Evolutionary conservation across 2,113 vertebrate species (phyloP), one percentile per base, ranked within the genome.

Genomic region (Lophura nycthemera): DNA sequence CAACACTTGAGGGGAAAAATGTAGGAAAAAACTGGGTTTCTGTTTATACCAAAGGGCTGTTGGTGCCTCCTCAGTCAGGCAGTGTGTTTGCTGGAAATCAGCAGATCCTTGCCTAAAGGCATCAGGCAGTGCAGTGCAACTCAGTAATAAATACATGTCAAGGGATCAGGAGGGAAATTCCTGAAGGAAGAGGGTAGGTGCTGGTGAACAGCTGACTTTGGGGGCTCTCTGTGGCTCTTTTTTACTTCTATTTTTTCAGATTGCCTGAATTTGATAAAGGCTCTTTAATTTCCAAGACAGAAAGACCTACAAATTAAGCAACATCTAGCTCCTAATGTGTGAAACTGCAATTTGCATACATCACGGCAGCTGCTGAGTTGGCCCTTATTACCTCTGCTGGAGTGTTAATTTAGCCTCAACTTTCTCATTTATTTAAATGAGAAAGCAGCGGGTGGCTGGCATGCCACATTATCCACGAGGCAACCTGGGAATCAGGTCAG

Each of bases 401-500:
- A 94, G 94, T 92, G 95, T 90, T 97, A 97, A 97, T 97, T 96
- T 95, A 94, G 91, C 94, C 78, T 78, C 86, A 95, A 92, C 92
- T 96, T 97, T 94, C 92, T 93, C 95, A 96, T 96, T 96, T 93
- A 95, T 95, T 96, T 94, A 96, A 96, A 96, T 96, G 96, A 92
- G 92, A 96, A 96, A 92, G 77, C 94, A 95, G 90, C 50, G 45
- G 96, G 95, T 50, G 91, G 84, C 88, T 96, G 88, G 92, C 83
- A 77, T 56, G 57, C 60, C 64, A 34, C 81, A 52, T 96, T 92
- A 95, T 92, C 92, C 66, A 56, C 86, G 84, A 94, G 81, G 95
- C 86, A 89, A 89, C 90, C 83, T 89, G 94, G 90, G 92, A 96
- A 80, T 93, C 86, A 87, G 72, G 80, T 6, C 79, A 93, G 83